Conservation (phyloP, 2,888 invertebrate genomes). For the Thyatira batis region DNA sequence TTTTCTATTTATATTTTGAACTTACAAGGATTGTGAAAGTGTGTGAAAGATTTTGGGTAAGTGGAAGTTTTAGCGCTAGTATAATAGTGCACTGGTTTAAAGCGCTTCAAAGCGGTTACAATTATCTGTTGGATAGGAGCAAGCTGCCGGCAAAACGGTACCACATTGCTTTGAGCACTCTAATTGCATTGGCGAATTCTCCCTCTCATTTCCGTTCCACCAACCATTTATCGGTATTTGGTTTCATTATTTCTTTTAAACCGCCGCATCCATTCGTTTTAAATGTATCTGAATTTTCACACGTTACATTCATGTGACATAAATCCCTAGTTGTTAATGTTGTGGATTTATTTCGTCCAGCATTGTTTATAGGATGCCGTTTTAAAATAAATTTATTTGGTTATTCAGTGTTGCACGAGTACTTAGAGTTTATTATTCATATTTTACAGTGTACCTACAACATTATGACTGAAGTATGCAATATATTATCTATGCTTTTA, state of each 20-base stretch:
- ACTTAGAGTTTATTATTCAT: too few relatives aligned
- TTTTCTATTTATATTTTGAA: too few relatives aligned
- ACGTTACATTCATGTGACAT: not conserved
- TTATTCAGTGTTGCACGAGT: not conserved
- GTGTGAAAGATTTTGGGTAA: too few relatives aligned
- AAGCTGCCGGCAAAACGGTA: not conserved
- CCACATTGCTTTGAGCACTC: conserved; percentile 5
- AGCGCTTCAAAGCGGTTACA: not conserved
- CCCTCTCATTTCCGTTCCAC: not conserved
- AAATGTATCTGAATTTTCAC: not conserved
- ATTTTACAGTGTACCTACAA: too few relatives aligned
- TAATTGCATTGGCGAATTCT: conserved; percentile 7
- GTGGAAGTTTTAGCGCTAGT: not conserved
- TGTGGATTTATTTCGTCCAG: not conserved
- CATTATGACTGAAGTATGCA: too few relatives aligned
- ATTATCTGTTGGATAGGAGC: not conserved
- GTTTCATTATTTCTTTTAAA: not conserved
- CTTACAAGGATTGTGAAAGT: too few relatives aligned
- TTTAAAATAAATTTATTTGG: not conserved
- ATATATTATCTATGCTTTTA: too few relatives aligned
- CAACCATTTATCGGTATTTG: not conserved
- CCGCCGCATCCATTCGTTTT: not conserved
- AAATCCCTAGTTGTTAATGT: not conserved
- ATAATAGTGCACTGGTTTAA: not conserved
- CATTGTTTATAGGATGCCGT: not conserved